phyloP scores from a whole-genome alignment of 2,113 vertebrate genomes.

The Melanotaenia duboulayi region DNA sequence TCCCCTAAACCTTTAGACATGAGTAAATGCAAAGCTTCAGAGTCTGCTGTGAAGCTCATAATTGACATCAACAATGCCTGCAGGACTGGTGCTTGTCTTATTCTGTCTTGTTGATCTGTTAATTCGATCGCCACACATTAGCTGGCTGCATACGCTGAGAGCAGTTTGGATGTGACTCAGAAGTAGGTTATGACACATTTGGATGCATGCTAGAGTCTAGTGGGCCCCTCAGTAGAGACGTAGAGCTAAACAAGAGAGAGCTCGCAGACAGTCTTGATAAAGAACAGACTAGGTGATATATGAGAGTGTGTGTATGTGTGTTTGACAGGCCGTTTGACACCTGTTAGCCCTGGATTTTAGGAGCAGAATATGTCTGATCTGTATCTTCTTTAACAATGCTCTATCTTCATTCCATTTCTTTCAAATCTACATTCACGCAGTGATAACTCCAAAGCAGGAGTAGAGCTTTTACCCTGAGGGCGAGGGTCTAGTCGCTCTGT shows the following conservation, averaged over 20 bases:
- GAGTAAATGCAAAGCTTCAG: constrained; percentile 18
- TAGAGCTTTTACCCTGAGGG: constrained; percentile 50
- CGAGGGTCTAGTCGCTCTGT: constrained; percentile 60
- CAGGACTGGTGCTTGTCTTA: constrained; percentile 33
- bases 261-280: constrained; percentile 49
- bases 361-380: constrained; percentile 29
- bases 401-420: not conserved
- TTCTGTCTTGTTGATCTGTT: constrained; percentile 49
- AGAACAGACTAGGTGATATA: constrained; percentile 39
- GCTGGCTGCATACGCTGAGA: constrained; percentile 33
- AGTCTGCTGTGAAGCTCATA: constrained; percentile 31
- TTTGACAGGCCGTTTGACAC: constrained; percentile 48
- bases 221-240: constrained; percentile 46
- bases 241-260: constrained; percentile 51
- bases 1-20: constrained; percentile 8
- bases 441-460: constrained; percentile 12
- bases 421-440: constrained; percentile 34
- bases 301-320: not conserved
- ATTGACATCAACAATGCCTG: constrained; percentile 54
- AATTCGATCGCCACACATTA: constrained; percentile 44
- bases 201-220: constrained; percentile 43
- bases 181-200: constrained; percentile 72
- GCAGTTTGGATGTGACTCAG: constrained; percentile 44
- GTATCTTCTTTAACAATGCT: constrained; percentile 5
- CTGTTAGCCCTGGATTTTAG: constrained; percentile 57